Conservation (phyloP, 2,113 vertebrate genomes). For the Catharus bicknelli region DNA sequence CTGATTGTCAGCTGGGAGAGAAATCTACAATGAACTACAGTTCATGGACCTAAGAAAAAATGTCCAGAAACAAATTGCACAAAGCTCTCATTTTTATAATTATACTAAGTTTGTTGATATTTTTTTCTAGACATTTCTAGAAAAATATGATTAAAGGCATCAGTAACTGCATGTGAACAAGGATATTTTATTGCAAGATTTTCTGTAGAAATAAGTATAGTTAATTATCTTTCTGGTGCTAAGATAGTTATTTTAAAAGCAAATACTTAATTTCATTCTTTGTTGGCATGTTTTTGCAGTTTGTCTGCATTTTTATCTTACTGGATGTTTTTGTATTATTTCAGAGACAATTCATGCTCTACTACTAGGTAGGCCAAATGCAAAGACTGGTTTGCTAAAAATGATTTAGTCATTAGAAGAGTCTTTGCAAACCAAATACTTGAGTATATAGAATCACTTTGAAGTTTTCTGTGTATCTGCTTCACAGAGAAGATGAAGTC, state of each 20-base stretch:
- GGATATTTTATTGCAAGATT: not conserved
- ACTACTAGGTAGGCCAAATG: not conserved
- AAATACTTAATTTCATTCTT: not conserved
- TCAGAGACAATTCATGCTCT: not conserved
- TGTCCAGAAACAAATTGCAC: not conserved
- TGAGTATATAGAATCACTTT: constrained; percentile 8
- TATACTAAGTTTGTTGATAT: not conserved
- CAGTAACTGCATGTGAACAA: not conserved
- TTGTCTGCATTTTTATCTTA: not conserved
- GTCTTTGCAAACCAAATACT: constrained; percentile 43
- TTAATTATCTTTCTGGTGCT: not conserved
- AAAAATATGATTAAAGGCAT: not conserved
- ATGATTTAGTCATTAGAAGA: constrained; percentile 10
- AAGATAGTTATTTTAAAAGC: rapidly evolving
- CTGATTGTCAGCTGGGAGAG: not conserved
- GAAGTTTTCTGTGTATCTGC: not conserved
- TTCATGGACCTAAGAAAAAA: not conserved
- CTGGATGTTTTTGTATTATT: not conserved
- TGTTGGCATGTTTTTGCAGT: not conserved
- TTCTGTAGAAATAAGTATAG: not conserved
- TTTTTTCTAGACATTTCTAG: not conserved
- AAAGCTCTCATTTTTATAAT: not conserved
- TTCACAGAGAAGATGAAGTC: constrained; percentile 6
- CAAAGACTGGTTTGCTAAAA: constrained; percentile 7
- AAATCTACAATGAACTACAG: not conserved